Conservation (phyloP, 2,888 invertebrate genomes). For the Eupithecia vulgata region DNA sequence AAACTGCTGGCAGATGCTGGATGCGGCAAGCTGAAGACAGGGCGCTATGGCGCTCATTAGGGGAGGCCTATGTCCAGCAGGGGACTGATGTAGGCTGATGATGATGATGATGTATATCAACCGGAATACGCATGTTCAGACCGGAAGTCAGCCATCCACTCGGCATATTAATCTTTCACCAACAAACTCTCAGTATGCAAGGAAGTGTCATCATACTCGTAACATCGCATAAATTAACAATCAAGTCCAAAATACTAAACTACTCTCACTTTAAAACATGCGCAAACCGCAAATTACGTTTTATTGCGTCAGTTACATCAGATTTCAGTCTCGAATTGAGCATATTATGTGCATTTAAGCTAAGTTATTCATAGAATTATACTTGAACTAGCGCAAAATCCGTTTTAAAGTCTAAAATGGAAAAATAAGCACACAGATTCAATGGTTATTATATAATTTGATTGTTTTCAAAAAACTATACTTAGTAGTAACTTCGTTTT, state of each 20-base stretch:
- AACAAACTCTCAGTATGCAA: conserved; percentile 24
- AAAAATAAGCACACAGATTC: background rate
- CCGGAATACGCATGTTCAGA: conserved; percentile 12
- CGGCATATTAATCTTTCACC: conserved; percentile 27
- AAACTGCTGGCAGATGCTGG: too few species aligned
- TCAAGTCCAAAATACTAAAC: conserved; percentile 23
- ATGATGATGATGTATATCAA: background rate
- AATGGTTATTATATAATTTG: background rate
- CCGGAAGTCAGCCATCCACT: conserved; percentile 19
- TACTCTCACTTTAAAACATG: conserved; percentile 23
- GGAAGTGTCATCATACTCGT: conserved; percentile 21
- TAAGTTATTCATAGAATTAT: conserved; percentile 8
- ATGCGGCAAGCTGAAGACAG: too few species aligned
- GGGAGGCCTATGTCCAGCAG: too few species aligned
- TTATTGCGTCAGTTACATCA: conserved; percentile 25
- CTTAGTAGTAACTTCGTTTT: too few species aligned
- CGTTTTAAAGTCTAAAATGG: background rate
- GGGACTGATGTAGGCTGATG: too few species aligned
- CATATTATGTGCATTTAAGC: conserved; percentile 6
- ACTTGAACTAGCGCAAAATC: background rate
- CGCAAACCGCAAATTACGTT: conserved; percentile 12
- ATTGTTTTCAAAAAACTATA: too few species aligned
- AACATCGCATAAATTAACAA: conserved; percentile 33
- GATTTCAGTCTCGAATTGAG: background rate
- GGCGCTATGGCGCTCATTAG: too few species aligned